Conservation (phyloP, 64 coral and sea anemone genomes). For the Catalaphyllia jardinei region DNA sequence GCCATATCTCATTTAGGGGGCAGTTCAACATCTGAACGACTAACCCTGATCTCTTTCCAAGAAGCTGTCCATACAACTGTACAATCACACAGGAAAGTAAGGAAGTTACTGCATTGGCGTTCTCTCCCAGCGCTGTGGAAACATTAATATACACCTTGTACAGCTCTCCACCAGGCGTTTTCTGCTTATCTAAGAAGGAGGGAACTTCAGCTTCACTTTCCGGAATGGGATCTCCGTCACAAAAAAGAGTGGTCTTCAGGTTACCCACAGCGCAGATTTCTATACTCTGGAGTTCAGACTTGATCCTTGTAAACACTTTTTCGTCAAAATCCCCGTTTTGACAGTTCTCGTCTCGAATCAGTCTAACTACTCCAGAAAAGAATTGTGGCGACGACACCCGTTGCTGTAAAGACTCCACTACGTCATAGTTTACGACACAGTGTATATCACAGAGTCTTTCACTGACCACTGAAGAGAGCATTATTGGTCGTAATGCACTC, state of each 20-base stretch:
- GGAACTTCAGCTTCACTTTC: slow-evolving; percentile 26
- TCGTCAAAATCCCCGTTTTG: background rate
- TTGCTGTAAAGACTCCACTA: background rate
- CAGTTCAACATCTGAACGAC: slow-evolving; percentile 38
- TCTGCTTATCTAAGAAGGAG: slow-evolving; percentile 52
- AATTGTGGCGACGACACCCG: slow-evolving; percentile 60
- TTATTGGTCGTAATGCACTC: slow-evolving; percentile 36
- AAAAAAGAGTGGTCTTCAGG: slow-evolving; percentile 54
- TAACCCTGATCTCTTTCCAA: slow-evolving; percentile 39
- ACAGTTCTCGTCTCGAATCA: slow-evolving; percentile 60
- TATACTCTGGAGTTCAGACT: background rate
- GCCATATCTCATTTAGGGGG: slow-evolving; percentile 8
- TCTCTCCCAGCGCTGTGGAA: too few species aligned
- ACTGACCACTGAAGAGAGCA: slow-evolving; percentile 60
- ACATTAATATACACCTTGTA: too few species aligned
- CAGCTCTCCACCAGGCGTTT: too few species aligned
- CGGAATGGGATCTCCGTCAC: slow-evolving; percentile 25
- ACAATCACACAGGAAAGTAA: slow-evolving; percentile 52
- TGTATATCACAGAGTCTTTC: background rate
- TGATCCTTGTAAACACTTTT: background rate
- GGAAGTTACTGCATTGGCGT: background rate
- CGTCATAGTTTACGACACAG: background rate
- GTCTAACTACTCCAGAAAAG: slow-evolving; percentile 50
- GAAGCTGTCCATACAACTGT: slow-evolving; percentile 20
- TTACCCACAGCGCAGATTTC: background rate